phyloP scores from a whole-genome alignment of 1,140 invertebrate species.

The Oryzaephilus surinamensis region DNA sequence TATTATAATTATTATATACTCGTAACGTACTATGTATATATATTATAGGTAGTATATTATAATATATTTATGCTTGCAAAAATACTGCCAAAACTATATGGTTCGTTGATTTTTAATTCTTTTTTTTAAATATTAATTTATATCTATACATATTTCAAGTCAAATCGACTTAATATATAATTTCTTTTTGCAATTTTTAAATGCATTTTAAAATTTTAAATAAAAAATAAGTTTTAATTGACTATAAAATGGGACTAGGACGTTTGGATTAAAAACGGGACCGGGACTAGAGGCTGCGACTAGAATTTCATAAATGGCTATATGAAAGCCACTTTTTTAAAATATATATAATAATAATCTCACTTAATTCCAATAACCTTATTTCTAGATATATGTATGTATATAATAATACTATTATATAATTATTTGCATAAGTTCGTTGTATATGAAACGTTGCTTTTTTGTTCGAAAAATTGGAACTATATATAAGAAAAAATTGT shows the following conservation, averaged over 20 bases:
- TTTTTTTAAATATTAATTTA: slow-evolving; percentile 13
- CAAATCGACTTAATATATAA: too few species aligned
- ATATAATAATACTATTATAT: slow-evolving; percentile 24
- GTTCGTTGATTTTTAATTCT: slow-evolving; percentile 23
- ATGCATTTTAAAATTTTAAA: slow-evolving; percentile 13
- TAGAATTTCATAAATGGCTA: slow-evolving; percentile 10
- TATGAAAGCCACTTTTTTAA: slow-evolving; percentile 4
- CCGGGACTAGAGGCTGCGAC: slow-evolving; percentile 22
- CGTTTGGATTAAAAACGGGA: slow-evolving; percentile 10
- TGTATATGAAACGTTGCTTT: slow-evolving; percentile 48
- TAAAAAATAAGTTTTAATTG: slow-evolving; percentile 26
- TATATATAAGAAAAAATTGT: too few species aligned
- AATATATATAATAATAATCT: slow-evolving; percentile 13
- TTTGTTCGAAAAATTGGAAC: too few species aligned
- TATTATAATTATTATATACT: not conserved
- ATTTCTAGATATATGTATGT: slow-evolving; percentile 18
- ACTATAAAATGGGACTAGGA: slow-evolving; percentile 34
- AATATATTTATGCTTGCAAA: slow-evolving; percentile 31
- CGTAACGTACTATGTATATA: not conserved
- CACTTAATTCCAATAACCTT: slow-evolving; percentile 21
- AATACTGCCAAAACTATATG: slow-evolving; percentile 35
- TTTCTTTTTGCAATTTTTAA: too few species aligned
- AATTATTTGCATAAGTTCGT: slow-evolving; percentile 37
- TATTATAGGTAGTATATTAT: too few species aligned
- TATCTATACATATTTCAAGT: not conserved